Evolutionary conservation across 2,888 invertebrate species (phyloP).

Genomic region (Machimus rusticus): DNA sequence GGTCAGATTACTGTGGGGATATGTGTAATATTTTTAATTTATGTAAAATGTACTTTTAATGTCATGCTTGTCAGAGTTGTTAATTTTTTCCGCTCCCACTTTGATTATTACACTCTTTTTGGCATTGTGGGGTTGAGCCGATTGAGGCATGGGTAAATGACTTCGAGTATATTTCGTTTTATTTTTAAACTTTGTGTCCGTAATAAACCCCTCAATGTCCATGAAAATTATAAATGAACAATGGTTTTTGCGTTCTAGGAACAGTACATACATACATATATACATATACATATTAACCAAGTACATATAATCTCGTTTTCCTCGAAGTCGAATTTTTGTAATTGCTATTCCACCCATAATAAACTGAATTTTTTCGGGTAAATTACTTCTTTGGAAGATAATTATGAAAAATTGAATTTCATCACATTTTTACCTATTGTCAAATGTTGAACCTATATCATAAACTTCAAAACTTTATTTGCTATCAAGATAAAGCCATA

Average conservation of each 20-base stretch:
- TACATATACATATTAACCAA: too few relatives aligned
- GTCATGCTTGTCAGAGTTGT: not conserved
- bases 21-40: not conserved
- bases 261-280: not conserved
- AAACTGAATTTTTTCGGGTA: too few relatives aligned
- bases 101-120: not conserved
- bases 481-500: too few relatives aligned
- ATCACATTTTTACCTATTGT: too few relatives aligned
- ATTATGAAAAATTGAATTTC: too few relatives aligned
- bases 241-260: not conserved
- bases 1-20: not conserved
- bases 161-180: not conserved
- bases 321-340: too few relatives aligned
- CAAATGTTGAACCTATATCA: too few relatives aligned
- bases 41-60: not conserved
- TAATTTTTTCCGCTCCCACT: not conserved
- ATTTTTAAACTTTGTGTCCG: not conserved
- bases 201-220: not conserved
- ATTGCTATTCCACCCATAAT: too few relatives aligned
- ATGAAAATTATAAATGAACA: not conserved
- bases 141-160: not conserved
- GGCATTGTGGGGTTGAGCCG: not conserved
- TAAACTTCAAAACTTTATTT: too few relatives aligned
- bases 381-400: too few relatives aligned
- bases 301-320: too few relatives aligned